Evolutionary conservation across 2,888 invertebrate genomes (phyloP).

Genomic region (Choristoneura rosaceana): DNA sequence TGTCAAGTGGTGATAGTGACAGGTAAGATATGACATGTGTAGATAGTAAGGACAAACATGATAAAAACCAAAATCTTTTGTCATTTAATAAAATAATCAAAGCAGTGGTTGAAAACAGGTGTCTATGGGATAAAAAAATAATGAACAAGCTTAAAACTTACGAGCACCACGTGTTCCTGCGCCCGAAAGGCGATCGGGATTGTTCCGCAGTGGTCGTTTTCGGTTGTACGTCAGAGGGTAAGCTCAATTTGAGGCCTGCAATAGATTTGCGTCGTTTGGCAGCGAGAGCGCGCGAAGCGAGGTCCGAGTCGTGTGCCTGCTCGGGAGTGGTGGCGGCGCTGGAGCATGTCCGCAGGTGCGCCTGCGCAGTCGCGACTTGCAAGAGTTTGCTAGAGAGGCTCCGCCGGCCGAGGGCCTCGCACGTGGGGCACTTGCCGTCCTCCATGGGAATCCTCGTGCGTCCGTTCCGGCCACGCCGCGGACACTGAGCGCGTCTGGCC

Average conservation of each 20-base stretch:
- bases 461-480: constrained; percentile 77
- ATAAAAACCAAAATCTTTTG: constrained; percentile 45
- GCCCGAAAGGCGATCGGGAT: constrained; percentile 66
- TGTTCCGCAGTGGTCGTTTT: constrained; percentile 64
- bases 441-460: constrained; percentile 82
- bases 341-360: constrained; percentile 78
- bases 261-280: constrained; percentile 81
- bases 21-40: constrained; percentile 58
- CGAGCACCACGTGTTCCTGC: constrained; percentile 85
- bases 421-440: constrained; percentile 79
- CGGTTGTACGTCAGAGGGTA: constrained; percentile 65
- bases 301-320: constrained; percentile 66
- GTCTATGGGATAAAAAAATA: neutral
- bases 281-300: constrained; percentile 77
- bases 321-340: constrained; percentile 68
- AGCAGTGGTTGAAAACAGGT: neutral
- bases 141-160: constrained; percentile 60
- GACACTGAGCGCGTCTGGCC: constrained; percentile 82
- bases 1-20: constrained; percentile 54
- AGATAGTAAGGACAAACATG: constrained; percentile 55
- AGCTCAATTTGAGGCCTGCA: constrained; percentile 74
- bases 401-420: constrained; percentile 79
- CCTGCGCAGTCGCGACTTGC: constrained; percentile 81
- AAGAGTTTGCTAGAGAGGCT: constrained; percentile 77
- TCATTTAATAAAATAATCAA: constrained; percentile 31